Evolutionary conservation across 2,888 invertebrate genomes (phyloP).

Genomic region (Sminthurinus aureus): DNA sequence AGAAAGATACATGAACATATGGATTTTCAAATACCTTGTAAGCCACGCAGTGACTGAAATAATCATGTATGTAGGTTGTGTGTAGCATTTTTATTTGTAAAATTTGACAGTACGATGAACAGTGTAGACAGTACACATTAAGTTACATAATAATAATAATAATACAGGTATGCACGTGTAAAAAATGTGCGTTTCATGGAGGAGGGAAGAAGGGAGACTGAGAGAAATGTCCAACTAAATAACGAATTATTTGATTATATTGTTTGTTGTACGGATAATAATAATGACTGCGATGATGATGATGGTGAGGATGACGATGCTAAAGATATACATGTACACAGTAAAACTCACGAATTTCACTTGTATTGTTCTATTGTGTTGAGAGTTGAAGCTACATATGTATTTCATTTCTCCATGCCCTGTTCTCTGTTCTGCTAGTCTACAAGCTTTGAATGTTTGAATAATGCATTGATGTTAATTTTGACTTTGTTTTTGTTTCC

Average conservation of each 20-base stretch:
- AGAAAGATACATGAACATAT: too few species aligned
- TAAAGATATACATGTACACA: neutral
- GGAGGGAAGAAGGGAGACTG: neutral
- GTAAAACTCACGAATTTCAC: neutral
- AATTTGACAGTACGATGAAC: too few species aligned
- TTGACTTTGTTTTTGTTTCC: conserved; percentile 9
- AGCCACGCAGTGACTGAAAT: neutral
- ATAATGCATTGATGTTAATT: neutral
- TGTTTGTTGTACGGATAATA: too few species aligned
- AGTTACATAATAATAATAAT: neutral
- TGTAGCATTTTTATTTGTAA: too few species aligned
- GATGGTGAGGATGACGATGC: neutral
- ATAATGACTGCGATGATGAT: too few species aligned
- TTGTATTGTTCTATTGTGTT: neutral
- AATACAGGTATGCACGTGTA: neutral
- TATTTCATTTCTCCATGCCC: neutral
- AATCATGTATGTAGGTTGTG: too few species aligned
- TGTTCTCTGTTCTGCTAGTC: neutral
- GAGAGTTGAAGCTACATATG: neutral
- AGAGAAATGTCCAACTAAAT: neutral
- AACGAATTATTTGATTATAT: too few species aligned
- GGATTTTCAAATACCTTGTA: neutral
- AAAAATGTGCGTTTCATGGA: neutral
- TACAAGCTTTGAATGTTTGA: too few species aligned
- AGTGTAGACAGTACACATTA: neutral